phyloP scores from a whole-genome alignment of 2,888 invertebrate genomes.

The Drosophila setosimentum region DNA sequence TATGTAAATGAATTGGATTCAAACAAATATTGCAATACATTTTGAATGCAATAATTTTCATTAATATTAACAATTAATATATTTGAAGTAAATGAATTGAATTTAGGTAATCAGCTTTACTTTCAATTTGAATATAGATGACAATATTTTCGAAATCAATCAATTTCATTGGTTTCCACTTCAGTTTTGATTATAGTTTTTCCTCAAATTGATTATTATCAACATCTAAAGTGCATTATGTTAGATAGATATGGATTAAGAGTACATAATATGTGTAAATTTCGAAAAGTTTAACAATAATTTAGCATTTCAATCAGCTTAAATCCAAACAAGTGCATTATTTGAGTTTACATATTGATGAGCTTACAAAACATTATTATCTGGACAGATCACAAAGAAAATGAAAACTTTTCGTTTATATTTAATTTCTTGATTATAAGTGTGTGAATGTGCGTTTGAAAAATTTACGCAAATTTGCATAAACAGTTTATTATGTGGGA shows the following conservation, averaged over 20 bases:
- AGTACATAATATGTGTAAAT: not conserved
- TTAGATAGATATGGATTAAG: not conserved
- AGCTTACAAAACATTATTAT: conserved; percentile 12
- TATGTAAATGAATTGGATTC: not conserved
- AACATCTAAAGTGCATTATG: not conserved
- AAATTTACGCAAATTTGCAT: conserved; percentile 62
- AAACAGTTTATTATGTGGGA: conserved; percentile 66
- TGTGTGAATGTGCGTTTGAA: conserved; percentile 20
- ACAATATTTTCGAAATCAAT: not conserved
- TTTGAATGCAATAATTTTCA: not conserved
- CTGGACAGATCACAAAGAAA: not conserved
- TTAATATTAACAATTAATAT: not conserved
- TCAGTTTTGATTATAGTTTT: not conserved
- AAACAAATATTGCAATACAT: not conserved
- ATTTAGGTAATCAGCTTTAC: not conserved
- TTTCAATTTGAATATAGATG: not conserved
- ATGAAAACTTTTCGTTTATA: conserved; percentile 35
- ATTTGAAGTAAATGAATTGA: not conserved
- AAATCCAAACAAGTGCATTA: conserved; percentile 17
- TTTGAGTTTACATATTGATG: conserved; percentile 11
- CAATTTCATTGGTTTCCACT: not conserved
- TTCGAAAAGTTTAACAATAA: conserved; percentile 1
- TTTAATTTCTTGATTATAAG: conserved; percentile 9
- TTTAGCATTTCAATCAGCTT: conserved; percentile 2
- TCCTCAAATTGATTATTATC: not conserved